Evolutionary conservation across 2,797 vertebrate species (phyloP), one percentile per base, ranked within the genome.

Genomic region (Clarias fuscus): DNA sequence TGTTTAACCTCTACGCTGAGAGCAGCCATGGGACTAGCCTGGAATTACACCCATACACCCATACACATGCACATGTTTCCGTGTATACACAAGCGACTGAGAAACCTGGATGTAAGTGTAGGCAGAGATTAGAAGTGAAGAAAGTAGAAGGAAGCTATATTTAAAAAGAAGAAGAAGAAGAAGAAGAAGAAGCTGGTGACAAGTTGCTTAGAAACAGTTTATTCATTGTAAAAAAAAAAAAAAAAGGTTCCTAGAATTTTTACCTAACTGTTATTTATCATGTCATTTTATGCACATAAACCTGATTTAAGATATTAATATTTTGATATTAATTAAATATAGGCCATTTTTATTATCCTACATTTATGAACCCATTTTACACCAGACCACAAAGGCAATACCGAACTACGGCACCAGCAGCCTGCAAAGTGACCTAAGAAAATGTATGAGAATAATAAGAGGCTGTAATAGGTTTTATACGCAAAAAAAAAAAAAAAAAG

Each of bases 1-100:
- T 86, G 8, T 88, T 89, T 90, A 89, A 88, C 88, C 88, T 83
- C 68, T 84, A 76, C 18, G 58, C 79, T 59, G 83, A 85, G 68
- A 77, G 78, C 73, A 68, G 84, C 53, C 14, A 10, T 83, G 88
- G 79, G 80, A 88, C 79, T 24, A 56, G 18, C 61, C 43, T 22
- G 27, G 30, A 77, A 81, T 85, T 37, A 86, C 18, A n/a, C 48
- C 27, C 65, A 84, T 40, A 62, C 37, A 84, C 62, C 78, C 82
- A 79, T 61, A 83, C 64, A 87, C 85, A 88, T 53, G 48, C 48
- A 53, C 48, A 53, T 53, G 48, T 75, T 86, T 77, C 75, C 27
- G 87, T 67, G 88, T 48, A 76, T 65, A 85, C 43, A 86, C 79
- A 82, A 30, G 10, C 67, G 48, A 22, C 64, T 70, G 18, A 22